Conservation (phyloP, 2,113 vertebrate species). For the Hemiscyllium ocellatum region DNA sequence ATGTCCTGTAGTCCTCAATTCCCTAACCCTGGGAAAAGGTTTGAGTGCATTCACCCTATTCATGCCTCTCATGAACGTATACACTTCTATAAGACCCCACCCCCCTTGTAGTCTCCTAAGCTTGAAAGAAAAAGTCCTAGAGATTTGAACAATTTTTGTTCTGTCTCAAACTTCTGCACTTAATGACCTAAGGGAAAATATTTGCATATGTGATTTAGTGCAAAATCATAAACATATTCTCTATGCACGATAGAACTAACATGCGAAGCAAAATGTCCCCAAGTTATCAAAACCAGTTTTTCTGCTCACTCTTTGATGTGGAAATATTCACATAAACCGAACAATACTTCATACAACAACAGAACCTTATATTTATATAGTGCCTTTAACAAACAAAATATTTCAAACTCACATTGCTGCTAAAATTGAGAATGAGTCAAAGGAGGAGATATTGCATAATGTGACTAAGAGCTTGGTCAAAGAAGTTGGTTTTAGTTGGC, state of each 20-base stretch:
- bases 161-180: not conserved
- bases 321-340: not conserved
- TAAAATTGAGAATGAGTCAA: not conserved
- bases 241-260: not conserved
- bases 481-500: not conserved
- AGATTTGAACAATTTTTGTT: not conserved
- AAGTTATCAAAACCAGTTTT: conserved; percentile 24
- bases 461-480: not conserved
- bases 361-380: not conserved
- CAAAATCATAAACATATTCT: conserved; percentile 14
- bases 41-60: too few species aligned
- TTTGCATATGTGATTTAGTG: not conserved
- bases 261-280: not conserved
- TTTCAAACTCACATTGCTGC: not conserved
- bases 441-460: not conserved
- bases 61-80: too few species aligned
- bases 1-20: too few species aligned
- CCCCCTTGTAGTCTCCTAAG: too few species aligned
- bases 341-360: not conserved
- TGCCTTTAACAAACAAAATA: not conserved
- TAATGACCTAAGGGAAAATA: not conserved
- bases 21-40: too few species aligned
- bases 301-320: not conserved
- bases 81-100: too few species aligned
- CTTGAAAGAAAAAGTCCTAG: too few species aligned